These are phyloP conservation scores for Crypturellus tataupa DNA, from an alignment of 2,797 vertebrate genomes.

Conservation along the genomic window DNA sequence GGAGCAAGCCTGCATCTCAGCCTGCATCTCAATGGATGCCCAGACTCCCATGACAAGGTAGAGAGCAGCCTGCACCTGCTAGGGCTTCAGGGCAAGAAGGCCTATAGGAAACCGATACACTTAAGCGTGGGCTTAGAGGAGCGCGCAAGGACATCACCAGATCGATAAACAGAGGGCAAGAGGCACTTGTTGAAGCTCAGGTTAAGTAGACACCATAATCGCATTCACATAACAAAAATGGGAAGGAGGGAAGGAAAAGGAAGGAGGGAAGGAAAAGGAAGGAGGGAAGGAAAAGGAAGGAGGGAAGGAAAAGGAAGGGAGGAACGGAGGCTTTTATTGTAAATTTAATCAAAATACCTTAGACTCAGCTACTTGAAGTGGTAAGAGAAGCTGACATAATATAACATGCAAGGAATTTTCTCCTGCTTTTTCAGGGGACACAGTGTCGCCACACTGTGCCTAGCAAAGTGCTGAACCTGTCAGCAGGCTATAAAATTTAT, in stretches of 20 bases:
- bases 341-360: not conserved
- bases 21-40: not conserved
- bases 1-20: not conserved
- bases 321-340: not conserved
- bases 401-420: not conserved
- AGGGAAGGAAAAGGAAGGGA: too few relatives aligned
- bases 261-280: not conserved
- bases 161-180: not conserved
- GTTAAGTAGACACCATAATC: not conserved
- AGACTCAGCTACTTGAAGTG: not conserved
- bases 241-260: too few relatives aligned
- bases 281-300: too few relatives aligned
- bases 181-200: not conserved
- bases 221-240: not conserved
- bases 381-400: not conserved
- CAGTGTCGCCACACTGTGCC: accelerated
- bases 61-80: not conserved
- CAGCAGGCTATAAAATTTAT: not conserved
- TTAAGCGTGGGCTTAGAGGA: not conserved
- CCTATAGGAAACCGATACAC: not conserved
- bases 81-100: not conserved
- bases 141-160: not conserved
- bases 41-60: not conserved
- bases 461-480: not conserved
- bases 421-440: not conserved